Base-by-base conservation (phyloP, 2,888 invertebrate species). In the Orthosia incerta region DNA sequence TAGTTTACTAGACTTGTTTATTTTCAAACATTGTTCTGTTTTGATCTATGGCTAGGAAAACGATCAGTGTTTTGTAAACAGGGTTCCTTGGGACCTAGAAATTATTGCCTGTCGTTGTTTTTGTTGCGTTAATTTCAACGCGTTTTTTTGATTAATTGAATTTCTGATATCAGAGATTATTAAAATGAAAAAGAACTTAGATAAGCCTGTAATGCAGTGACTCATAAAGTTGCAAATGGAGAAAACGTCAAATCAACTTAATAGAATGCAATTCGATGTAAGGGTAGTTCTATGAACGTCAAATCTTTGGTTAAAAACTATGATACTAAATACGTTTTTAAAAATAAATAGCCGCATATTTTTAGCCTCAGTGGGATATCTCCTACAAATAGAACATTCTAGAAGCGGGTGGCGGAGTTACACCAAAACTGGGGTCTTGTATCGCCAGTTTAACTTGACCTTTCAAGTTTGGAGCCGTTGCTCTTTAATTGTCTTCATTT, bases 371-470 rank as follows among this genome's bases (percentile, higher is more conserved):
- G 92, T 89, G 94, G 93, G 93, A 93, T 94, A 89, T 90, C 90
- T 87, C 86, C 92, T 92, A 89, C 89, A 93, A 94, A 95, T 94
- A 94, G 94, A 94, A 92, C 93, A 90, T 89, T 89, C 91, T 93
- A 93, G 94, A 89, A 78, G 62, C 77, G 74, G 73, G 90, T 88
- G 91, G 84, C 87, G 90, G 74, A 89, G 87, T 87, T 89, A 86
- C 84, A 90, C 87, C 85, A 88, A 90, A 90, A 89, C 88, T 87
- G 87, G 87, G 86, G 85, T 84, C 80, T 79, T 72, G 53, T 69
- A 73, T 62, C 67, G 81, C 94, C 92, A 94, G 53, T 79, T 57
- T 87, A 86, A 50, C 18, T 20, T 83, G 93, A 92, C 55, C 93
- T 78, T 80, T 76, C 89, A 89, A 69, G 74, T 75, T 74, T 71